phyloP scores from a whole-genome alignment of 2,888 invertebrate genomes.

The Tenthredo livida region DNA sequence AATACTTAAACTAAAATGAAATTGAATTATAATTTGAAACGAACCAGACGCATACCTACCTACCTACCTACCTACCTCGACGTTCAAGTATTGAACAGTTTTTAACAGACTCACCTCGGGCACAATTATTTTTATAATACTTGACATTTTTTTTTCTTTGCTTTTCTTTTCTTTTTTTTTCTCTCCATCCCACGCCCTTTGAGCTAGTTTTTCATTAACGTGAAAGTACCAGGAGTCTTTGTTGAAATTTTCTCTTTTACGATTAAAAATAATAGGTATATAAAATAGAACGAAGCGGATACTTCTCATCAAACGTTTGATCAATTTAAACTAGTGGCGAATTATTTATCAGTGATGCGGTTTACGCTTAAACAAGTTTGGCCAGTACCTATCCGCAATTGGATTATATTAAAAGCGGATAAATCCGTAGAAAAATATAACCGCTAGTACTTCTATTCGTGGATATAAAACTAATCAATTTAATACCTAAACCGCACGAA shows the following conservation, averaged over 20 bases:
- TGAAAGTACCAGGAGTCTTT: not conserved
- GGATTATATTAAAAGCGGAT: not conserved
- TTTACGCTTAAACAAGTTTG: not conserved
- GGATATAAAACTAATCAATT: slow-evolving; percentile 9
- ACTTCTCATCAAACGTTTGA: not conserved
- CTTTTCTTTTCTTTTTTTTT: too few relatives aligned
- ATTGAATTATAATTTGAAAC: slow-evolving; percentile 22
- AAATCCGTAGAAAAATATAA: not conserved
- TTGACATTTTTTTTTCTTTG: not conserved
- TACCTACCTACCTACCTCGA: not conserved
- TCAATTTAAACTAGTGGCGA: not conserved
- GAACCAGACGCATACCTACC: not conserved
- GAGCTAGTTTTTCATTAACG: not conserved
- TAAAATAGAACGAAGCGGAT: not conserved
- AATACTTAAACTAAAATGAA: slow-evolving; percentile 2
- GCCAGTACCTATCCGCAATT: not conserved
- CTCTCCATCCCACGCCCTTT: not conserved
- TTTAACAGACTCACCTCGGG: not conserved
- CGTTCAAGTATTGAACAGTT: not conserved
- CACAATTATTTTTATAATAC: not conserved
- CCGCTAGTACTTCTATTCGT: not conserved
- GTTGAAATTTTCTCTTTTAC: not conserved
- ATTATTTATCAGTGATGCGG: not conserved
- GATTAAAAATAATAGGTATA: not conserved
- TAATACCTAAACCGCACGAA: not conserved